phyloP scores from a whole-genome alignment of 1,140 invertebrate genomes.

The Thaumatotibia leucotreta region DNA sequence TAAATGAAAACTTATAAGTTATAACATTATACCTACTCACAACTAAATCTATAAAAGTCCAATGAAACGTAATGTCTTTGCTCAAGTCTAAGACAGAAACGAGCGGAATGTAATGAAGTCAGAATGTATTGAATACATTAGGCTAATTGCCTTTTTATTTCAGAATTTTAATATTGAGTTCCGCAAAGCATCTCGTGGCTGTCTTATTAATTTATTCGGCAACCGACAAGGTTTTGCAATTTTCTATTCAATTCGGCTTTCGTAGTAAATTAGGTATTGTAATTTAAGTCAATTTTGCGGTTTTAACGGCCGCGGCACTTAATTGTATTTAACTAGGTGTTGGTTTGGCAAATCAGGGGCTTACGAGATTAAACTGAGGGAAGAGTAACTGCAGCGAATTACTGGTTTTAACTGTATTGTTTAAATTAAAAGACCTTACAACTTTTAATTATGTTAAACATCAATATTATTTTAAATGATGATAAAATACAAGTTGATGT shows the following conservation, averaged over 20 bases:
- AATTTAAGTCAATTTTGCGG: constrained; percentile 13
- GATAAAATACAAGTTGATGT: no score
- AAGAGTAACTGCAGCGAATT: not conserved
- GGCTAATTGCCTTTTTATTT: constrained; percentile 12
- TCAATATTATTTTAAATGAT: no score
- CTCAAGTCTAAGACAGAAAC: not conserved
- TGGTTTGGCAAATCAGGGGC: not conserved
- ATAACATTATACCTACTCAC: no score
- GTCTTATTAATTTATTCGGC: constrained; percentile 11
- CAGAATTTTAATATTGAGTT: constrained; percentile 10
- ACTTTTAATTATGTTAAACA: no score
- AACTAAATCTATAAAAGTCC: not conserved
- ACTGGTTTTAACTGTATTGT: not conserved
- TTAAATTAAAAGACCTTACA: no score
- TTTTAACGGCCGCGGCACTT: constrained; percentile 9
- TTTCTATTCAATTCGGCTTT: constrained; percentile 14
- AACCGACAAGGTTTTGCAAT: constrained; percentile 13
- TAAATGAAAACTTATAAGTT: no score
- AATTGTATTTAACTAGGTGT: constrained; percentile 12
- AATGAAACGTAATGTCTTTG: not conserved
- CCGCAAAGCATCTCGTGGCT: constrained; percentile 8
- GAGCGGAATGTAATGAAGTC: not conserved
- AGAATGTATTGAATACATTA: constrained; percentile 12
- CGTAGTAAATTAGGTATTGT: constrained; percentile 12
- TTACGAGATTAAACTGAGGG: not conserved